A percentile compares a stretch with the other conserved stretches of the same genome.
These are phyloP conservation scores for Epinephelus cyanopodus DNA, from an alignment of 2,113 vertebrate genomes.

Conservation along the genomic window DNA sequence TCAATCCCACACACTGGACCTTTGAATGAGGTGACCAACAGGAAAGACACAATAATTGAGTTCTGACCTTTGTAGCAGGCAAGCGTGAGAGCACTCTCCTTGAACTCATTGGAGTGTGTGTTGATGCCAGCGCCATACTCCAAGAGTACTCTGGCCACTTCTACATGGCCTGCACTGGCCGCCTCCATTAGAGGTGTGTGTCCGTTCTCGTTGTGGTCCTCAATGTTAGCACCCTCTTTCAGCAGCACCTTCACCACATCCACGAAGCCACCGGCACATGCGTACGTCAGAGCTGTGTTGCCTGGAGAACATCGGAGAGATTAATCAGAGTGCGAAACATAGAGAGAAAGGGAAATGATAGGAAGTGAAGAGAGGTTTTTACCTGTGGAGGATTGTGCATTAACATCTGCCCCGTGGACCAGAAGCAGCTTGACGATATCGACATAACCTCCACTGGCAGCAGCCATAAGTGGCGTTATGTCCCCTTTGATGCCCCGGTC, in stretches of 20 bases:
- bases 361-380: not conserved
- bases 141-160: slow-evolving; percentile 96
- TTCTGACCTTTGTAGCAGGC: slow-evolving; percentile 97
- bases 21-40: not conserved
- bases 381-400: slow-evolving; percentile 98
- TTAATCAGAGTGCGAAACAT: not conserved
- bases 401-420: slow-evolving; percentile 96
- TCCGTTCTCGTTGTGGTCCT: slow-evolving; percentile 99
- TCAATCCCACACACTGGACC: no score
- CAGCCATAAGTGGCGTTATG: slow-evolving; percentile 99
- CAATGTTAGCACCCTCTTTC: slow-evolving; percentile 98
- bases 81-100: slow-evolving; percentile 99
- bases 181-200: slow-evolving; percentile 99
- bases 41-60: not conserved
- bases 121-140: slow-evolving; percentile 99
- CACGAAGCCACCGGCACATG: slow-evolving; percentile 97
- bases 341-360: fast-evolving
- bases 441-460: slow-evolving; percentile 97
- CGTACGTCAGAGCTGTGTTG: slow-evolving; percentile 97
- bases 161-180: slow-evolving; percentile 97
- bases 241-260: slow-evolving; percentile 98
- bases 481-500: slow-evolving; percentile 98
- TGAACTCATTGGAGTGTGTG: slow-evolving; percentile 99
- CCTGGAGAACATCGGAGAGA: slow-evolving; percentile 80
- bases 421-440: slow-evolving; percentile 98